Evolutionary conservation across 2,797 vertebrate species (phyloP), one percentile per base, ranked within the genome.

Genomic region (Todus mexicanus): DNA sequence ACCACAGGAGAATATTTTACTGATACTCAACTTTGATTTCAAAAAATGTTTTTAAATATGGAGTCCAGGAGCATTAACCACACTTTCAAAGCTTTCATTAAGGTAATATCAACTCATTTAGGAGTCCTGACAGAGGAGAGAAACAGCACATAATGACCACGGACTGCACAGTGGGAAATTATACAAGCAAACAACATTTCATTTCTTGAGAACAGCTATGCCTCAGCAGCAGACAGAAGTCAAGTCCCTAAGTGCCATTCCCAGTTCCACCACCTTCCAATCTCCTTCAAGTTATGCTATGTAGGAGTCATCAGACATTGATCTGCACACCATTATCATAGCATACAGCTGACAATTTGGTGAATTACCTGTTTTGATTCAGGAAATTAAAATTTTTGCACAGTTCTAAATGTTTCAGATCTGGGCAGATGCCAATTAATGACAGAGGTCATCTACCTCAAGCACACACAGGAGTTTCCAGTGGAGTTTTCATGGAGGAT

Each of bases 1-100:
- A 48, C 65, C 73, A 86, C 35, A 53, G 68, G 79, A 45, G 56
- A 89, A 40, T 35, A 76, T 80, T 85, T 89, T 61, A 84, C 65
- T 56, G 73, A 86, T 68, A 71, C 11, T 72, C 57, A 29, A n/a
- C 53, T 74, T 71, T 50, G 68, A 80, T 84, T 90, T 86, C 48
- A 90, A 79, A 92, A 86, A 89, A 43, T 61, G 45, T 79, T 90
- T 93, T 92, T 23, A 94, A 94, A 86, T 78, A 59, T 18, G 61
- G 66, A 83, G 37, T 50, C 57, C 57, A 95, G 75, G 60, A 83
- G 84, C 80, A 93, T 69, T 89, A 95, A 93, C 66, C 68, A 86
- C 54, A 59, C 47, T 85, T 93, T 29, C 51, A 81, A 37, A 20
- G 69, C 15, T 33, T 92, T 87, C 64, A 77, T 84, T 90, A 92